These are phyloP conservation scores for Polyergus mexicanus DNA, from an alignment of 1,140 invertebrate species.

Conservation along the genomic window DNA sequence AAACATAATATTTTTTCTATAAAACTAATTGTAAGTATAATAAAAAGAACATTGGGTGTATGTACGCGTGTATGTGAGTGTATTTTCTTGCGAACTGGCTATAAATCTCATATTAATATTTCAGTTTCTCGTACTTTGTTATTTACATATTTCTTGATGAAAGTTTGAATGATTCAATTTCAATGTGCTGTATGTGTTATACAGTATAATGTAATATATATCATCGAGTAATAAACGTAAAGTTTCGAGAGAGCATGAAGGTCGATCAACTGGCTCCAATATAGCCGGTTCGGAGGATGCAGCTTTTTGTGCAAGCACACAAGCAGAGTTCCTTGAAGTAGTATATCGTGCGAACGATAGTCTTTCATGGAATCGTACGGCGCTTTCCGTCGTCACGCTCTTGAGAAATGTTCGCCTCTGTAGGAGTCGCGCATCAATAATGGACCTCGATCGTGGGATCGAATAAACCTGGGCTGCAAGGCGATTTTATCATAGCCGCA, in stretches of 20 bases:
- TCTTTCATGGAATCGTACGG: constrained; percentile 58
- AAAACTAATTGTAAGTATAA: not conserved
- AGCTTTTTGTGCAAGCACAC: constrained; percentile 67
- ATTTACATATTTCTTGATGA: not conserved
- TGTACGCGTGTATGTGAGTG: not conserved
- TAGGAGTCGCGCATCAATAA: constrained; percentile 1
- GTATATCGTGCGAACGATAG: constrained; percentile 52
- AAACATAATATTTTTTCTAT: not conserved
- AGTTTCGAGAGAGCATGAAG: constrained; percentile 36
- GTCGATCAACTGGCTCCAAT: constrained; percentile 67
- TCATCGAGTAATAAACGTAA: not conserved
- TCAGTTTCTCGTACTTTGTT: not conserved
- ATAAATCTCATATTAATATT: not conserved
- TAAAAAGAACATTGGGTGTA: not conserved
- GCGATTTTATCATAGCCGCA: not conserved
- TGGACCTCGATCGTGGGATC: not conserved
- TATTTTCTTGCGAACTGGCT: not conserved
- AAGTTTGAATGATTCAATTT: too few species aligned
- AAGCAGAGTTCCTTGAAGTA: constrained; percentile 29
- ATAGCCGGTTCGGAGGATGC: constrained; percentile 65
- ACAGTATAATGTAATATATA: not conserved
- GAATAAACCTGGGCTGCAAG: not conserved
- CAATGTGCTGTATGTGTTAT: too few species aligned
- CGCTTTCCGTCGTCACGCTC: constrained; percentile 34
- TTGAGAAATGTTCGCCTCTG: not conserved